Percentiles rank a stretch among this genome's conserved stretches.
phyloP scores from a whole-genome alignment of 2,888 invertebrate species.

The Rhingia campestris region DNA sequence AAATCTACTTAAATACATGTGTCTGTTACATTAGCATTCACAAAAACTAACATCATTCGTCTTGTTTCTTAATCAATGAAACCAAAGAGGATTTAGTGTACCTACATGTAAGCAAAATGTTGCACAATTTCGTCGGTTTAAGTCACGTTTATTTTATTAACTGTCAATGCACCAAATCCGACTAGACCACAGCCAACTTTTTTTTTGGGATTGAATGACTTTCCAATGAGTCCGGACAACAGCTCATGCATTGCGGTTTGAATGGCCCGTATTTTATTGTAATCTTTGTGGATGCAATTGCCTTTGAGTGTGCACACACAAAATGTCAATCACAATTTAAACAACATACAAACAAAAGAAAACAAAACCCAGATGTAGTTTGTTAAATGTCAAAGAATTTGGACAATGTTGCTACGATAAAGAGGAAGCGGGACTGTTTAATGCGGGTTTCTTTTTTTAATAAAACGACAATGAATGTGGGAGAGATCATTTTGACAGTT shows the following conservation, averaged over 20 bases:
- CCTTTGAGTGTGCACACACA: conserved; percentile 34
- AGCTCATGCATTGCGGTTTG: conserved; percentile 14
- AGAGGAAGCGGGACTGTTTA: conserved; percentile 25
- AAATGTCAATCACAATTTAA: conserved; percentile 54
- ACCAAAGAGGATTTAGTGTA: conserved; percentile 4
- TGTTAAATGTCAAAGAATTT: conserved; percentile 62
- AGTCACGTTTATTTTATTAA: conserved; percentile 67
- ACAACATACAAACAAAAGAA: neutral
- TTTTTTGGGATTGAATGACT: conserved; percentile 23
- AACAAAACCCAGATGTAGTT: conserved; percentile 40
- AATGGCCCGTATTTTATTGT: conserved; percentile 50
- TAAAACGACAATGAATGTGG: conserved; percentile 19
- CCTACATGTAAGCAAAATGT: conserved; percentile 24
- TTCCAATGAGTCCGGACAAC: neutral
- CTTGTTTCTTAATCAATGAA: conserved; percentile 47
- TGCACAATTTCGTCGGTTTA: conserved; percentile 48
- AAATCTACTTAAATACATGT: neutral
- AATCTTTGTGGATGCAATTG: conserved; percentile 43
- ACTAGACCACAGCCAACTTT: conserved; percentile 15
- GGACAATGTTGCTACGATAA: conserved; percentile 30
- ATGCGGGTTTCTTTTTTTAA: conserved; percentile 40
- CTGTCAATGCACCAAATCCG: conserved; percentile 28
- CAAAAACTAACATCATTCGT: conserved; percentile 48
- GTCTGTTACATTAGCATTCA: conserved; percentile 28
- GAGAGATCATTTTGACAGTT: conserved; percentile 7